Evolutionary conservation across 1,140 invertebrate species (phyloP).

Genomic region (Nymphalis io): DNA sequence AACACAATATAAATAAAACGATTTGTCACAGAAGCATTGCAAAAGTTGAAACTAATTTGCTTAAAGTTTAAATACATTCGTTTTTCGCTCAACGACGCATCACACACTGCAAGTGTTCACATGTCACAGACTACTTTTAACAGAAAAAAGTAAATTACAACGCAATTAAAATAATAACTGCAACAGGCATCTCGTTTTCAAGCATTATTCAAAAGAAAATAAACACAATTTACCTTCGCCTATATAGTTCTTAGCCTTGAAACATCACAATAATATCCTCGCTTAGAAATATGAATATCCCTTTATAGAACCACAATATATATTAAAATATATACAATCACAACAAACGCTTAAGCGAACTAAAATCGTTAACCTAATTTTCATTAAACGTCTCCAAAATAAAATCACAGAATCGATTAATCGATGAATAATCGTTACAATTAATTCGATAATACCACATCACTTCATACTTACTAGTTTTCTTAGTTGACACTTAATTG

Average conservation of each 20-base stretch:
- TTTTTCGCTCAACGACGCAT: not conserved
- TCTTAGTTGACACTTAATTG: not conserved
- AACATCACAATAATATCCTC: conserved; percentile 10
- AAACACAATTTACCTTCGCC: conserved; percentile 8
- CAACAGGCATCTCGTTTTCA: conserved; percentile 10
- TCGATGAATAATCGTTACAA: not conserved
- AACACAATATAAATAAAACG: not conserved
- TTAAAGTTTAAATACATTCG: not conserved
- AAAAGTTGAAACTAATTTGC: not conserved
- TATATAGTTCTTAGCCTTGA: conserved; percentile 4
- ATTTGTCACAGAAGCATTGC: not conserved
- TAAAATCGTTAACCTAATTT: conserved; percentile 2
- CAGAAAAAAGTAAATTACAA: conserved; percentile 1
- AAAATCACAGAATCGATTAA: conserved; percentile 16
- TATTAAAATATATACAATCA: not conserved
- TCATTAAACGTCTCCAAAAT: conserved; percentile 3
- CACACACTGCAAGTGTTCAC: not conserved
- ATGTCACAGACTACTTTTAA: not conserved
- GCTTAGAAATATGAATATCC: not conserved
- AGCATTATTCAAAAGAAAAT: not conserved
- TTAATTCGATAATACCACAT: conserved; percentile 1
- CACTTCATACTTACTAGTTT: conserved; percentile 29
- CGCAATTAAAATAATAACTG: conserved; percentile 15
- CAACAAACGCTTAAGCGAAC: conserved; percentile 11
- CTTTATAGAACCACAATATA: not conserved